Evolutionary conservation across 2,888 invertebrate genomes (phyloP).

Genomic region (Drosophila robusta): DNA sequence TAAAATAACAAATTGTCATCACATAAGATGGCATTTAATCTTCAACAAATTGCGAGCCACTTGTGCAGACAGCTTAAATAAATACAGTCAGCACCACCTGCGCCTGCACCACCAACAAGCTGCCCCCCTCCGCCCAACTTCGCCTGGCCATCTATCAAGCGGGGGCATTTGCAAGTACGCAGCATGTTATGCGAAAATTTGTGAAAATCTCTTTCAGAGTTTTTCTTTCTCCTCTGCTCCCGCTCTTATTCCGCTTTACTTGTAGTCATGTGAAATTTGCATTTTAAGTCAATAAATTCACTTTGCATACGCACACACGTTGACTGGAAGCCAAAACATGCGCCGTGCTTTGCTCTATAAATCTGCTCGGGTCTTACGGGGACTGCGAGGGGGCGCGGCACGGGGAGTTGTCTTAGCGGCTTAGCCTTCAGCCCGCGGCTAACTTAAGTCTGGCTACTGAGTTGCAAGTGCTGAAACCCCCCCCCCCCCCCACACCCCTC

Average conservation of each 20-base stretch:
- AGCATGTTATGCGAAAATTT: slow-evolving; percentile 77
- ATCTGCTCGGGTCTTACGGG: slow-evolving; percentile 61
- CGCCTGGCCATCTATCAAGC: slow-evolving; percentile 72
- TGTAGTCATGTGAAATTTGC: slow-evolving; percentile 79
- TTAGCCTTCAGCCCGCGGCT: slow-evolving; percentile 47
- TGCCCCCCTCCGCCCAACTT: background rate
- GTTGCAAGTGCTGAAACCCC: slow-evolving; percentile 27
- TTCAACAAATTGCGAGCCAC: slow-evolving; percentile 79
- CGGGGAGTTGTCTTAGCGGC: slow-evolving; percentile 45
- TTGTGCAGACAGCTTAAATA: slow-evolving; percentile 78
- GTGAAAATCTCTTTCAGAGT: slow-evolving; percentile 68
- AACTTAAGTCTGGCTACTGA: slow-evolving; percentile 53
- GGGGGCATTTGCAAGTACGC: slow-evolving; percentile 39
- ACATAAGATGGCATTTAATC: slow-evolving; percentile 78
- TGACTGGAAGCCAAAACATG: slow-evolving; percentile 65
- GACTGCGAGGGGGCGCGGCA: background rate
- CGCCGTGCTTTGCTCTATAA: slow-evolving; percentile 76
- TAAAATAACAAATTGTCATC: slow-evolving; percentile 78
- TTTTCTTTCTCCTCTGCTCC: slow-evolving; percentile 18
- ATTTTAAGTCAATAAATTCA: slow-evolving; percentile 85
- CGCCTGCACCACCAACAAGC: slow-evolving; percentile 13
- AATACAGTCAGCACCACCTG: slow-evolving; percentile 56
- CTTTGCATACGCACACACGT: slow-evolving; percentile 80
- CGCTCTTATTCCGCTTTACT: slow-evolving; percentile 17
- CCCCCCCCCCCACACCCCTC: background rate